Conservation (phyloP, 2,113 vertebrate genomes). For the Abramis brama region DNA sequence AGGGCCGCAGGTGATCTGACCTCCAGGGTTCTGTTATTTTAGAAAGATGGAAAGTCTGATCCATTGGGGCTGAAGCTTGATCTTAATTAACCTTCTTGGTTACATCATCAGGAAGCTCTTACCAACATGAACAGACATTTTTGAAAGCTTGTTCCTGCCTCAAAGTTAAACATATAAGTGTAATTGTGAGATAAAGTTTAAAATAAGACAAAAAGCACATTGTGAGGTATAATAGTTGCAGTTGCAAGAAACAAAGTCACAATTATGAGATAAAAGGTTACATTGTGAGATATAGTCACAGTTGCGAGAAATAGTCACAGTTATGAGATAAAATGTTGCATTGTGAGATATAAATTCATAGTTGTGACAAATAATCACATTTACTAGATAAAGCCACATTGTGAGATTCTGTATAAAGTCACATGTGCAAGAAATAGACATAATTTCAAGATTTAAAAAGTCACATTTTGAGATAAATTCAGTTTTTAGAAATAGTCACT, state of each 20-base stretch:
- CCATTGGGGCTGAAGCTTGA: slow-evolving; percentile 12
- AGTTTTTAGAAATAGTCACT: not conserved
- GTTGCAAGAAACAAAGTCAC: not conserved
- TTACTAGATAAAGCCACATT: not conserved
- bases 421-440: not conserved
- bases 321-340: not conserved
- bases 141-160: not conserved
- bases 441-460: not conserved
- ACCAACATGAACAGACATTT: slow-evolving; percentile 49
- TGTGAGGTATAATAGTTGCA: not conserved
- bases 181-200: not conserved
- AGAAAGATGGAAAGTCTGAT: slow-evolving; percentile 47
- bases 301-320: not conserved
- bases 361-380: not conserved
- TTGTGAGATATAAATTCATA: not conserved
- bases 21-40: slow-evolving; percentile 71
- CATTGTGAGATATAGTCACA: not conserved
- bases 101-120: slow-evolving; percentile 64
- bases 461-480: not conserved
- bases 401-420: not conserved
- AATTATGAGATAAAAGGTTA: not conserved
- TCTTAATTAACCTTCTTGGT: slow-evolving; percentile 60
- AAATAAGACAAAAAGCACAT: not conserved
- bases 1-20: slow-evolving; percentile 68
- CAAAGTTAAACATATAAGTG: not conserved